Conservation (phyloP, 2,888 invertebrate genomes). For the Sesia bembeciformis region DNA sequence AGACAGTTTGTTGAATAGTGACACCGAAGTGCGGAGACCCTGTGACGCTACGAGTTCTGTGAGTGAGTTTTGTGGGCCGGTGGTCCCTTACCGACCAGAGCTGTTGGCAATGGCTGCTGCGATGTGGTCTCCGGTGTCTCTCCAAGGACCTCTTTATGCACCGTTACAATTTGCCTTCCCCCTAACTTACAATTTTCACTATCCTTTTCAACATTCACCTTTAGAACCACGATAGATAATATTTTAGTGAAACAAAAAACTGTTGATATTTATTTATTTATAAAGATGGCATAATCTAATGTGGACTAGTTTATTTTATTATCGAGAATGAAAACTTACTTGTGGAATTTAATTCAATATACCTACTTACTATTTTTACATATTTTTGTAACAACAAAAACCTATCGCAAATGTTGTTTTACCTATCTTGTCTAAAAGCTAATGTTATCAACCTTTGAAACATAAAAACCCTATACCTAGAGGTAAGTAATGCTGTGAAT, state of each 20-base stretch:
- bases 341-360: no score
- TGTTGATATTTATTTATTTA: no score
- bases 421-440: no score
- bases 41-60: slow-evolving; percentile 26
- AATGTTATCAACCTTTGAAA: no score
- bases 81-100: slow-evolving; percentile 23
- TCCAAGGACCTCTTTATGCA: slow-evolving; percentile 22
- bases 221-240: slow-evolving; percentile 5
- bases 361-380: no score
- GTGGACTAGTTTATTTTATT: no score
- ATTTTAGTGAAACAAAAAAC: background rate
- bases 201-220: slow-evolving; percentile 15
- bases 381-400: no score
- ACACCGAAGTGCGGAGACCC: slow-evolving; percentile 42
- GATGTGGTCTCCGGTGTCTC: slow-evolving; percentile 26
- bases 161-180: slow-evolving; percentile 25
- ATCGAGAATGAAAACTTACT: no score
- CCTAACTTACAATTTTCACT: slow-evolving; percentile 21
- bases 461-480: no score
- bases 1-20: slow-evolving; percentile 87
- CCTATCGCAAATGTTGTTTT: no score
- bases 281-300: no score
- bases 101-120: slow-evolving; percentile 30
- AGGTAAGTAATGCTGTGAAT: no score
- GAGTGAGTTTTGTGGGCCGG: slow-evolving; percentile 9